Evolutionary conservation across 2,113 vertebrate species (phyloP).

Genomic region (Chlorodrepanis virens): DNA sequence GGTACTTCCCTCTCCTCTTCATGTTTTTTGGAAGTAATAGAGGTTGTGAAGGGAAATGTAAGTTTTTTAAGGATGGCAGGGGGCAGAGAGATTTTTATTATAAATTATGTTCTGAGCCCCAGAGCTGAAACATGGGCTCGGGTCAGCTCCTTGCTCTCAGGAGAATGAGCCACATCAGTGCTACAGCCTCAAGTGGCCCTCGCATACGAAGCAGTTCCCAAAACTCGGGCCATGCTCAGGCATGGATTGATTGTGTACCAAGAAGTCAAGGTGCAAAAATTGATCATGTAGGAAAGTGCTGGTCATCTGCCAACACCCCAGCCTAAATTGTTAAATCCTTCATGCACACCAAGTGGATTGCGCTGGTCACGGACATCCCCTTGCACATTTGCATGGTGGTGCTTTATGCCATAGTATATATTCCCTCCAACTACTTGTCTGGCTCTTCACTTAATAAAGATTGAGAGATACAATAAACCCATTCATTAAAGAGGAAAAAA

Average conservation of each 20-base stretch:
- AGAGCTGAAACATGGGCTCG: neutral
- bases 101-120: neutral
- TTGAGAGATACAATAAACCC: constrained; percentile 41
- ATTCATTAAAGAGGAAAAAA: neutral
- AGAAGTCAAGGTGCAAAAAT: neutral
- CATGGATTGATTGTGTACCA: neutral
- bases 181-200: neutral
- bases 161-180: accelerated
- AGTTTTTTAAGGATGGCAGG: accelerated
- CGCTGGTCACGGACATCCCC: accelerated
- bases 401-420: neutral
- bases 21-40: neutral
- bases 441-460: constrained; percentile 35
- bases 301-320: neutral
- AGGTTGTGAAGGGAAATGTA: neutral
- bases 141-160: neutral
- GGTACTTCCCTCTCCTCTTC: neutral
- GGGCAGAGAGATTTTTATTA: neutral
- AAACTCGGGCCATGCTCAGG: accelerated
- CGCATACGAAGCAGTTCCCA: neutral
- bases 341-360: accelerated
- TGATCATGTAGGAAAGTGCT: neutral
- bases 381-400: neutral
- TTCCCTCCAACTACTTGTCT: constrained; percentile 23
- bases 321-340: constrained; percentile 19